A percentile compares a stretch with the other conserved stretches of the same genome.
phyloP scores from a whole-genome alignment of 2,888 invertebrate genomes.

The Frankliniella fusca region DNA sequence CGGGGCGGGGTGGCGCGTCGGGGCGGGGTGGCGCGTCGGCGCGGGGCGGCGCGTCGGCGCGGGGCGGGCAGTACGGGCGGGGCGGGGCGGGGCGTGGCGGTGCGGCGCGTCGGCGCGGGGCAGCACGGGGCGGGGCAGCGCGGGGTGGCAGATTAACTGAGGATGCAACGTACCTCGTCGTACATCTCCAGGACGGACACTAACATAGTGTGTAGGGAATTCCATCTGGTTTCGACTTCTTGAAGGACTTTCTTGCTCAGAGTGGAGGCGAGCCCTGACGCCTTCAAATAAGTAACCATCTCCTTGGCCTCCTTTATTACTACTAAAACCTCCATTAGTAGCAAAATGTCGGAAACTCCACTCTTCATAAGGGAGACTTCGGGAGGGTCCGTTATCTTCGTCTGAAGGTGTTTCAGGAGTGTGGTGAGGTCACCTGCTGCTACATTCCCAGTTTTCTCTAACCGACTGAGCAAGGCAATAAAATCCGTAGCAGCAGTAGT shows the following conservation, averaged over 20 bases:
- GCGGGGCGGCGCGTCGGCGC: no score
- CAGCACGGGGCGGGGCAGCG: no score
- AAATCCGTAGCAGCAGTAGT: neutral
- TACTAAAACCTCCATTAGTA: neutral
- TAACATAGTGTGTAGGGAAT: neutral
- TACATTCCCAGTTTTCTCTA: neutral
- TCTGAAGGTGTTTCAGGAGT: neutral
- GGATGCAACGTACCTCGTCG: neutral
- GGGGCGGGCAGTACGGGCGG: no score
- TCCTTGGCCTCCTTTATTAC: neutral
- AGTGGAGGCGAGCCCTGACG: neutral
- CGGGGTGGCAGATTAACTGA: no score
- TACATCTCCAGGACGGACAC: neutral
- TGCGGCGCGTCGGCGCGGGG: no score
- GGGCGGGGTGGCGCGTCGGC: no score
- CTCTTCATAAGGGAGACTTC: neutral
- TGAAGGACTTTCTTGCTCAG: neutral
- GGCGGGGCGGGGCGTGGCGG: no score
- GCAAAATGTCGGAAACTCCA: neutral
- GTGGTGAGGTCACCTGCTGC: neutral
- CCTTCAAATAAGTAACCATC: neutral
- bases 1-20: no score
- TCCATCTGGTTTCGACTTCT: neutral
- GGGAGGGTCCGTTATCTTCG: neutral
- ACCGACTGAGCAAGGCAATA: neutral